Evolutionary conservation across 1,140 invertebrate genomes (phyloP).

Genomic region (Apis mellifera): Amel_HAv3.1 CM009931.2:6346501-6347000

Average conservation of each 20-base stretch:
- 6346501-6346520: too few species aligned
- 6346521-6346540: too few species aligned
- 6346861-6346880: neutral
- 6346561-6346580: neutral
- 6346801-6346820: neutral
- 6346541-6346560: too few species aligned
- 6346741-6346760: neutral
- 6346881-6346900: neutral
- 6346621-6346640: too few species aligned
- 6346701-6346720: neutral
- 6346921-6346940: neutral
- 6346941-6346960: too few species aligned
- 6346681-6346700: neutral
- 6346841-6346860: neutral
- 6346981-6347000: too few species aligned
- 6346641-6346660: neutral
- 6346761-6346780: neutral
- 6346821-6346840: neutral
- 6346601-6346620: slow-evolving; percentile 4
- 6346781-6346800: neutral
- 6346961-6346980: too few species aligned
- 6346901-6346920: neutral
- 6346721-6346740: neutral
- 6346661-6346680: neutral
- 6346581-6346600: neutral